These are phyloP conservation scores for Lasaia peninsularis DNA, from an alignment of 1,140 invertebrate genomes.

Conservation along the genomic window DNA sequence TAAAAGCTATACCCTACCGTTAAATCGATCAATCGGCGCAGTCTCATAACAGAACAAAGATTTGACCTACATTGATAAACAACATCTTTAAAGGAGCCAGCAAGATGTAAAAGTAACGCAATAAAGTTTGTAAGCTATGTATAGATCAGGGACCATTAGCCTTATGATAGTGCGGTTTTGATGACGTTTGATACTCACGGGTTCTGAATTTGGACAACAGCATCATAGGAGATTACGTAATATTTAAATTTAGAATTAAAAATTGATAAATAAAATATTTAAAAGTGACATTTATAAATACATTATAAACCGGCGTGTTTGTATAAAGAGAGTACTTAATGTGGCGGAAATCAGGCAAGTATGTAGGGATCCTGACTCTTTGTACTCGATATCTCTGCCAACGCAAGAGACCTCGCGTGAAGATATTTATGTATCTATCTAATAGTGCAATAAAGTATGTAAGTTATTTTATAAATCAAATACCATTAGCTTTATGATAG, in stretches of 20 bases:
- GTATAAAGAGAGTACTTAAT: too few species aligned
- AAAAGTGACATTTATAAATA: too few species aligned
- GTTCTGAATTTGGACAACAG: neutral
- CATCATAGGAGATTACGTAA: neutral
- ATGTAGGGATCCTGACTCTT: too few species aligned
- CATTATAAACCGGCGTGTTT: too few species aligned
- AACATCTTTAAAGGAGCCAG: slow-evolving; percentile 10
- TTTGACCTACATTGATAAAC: slow-evolving; percentile 32
- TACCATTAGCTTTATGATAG: slow-evolving; percentile 60
- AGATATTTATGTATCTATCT: too few species aligned
- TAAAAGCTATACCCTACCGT: slow-evolving; percentile 22
- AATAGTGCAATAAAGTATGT: slow-evolving; percentile 41
- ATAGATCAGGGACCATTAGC: slow-evolving; percentile 57
- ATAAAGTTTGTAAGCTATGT: slow-evolving; percentile 52
- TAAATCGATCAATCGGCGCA: slow-evolving; percentile 33
- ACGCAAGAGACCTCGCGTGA: too few species aligned
- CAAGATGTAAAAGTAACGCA: slow-evolving; percentile 23
- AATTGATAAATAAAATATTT: too few species aligned
- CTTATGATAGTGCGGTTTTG: slow-evolving; percentile 53
- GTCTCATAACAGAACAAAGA: slow-evolving; percentile 27
- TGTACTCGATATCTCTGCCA: too few species aligned
- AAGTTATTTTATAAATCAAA: slow-evolving; percentile 44
- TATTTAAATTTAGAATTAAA: too few species aligned
- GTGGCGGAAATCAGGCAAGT: too few species aligned
- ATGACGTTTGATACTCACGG: slow-evolving; percentile 41